phyloP scores from a whole-genome alignment of 2,113 vertebrate genomes.

The Pachypanchax playfairii region DNA sequence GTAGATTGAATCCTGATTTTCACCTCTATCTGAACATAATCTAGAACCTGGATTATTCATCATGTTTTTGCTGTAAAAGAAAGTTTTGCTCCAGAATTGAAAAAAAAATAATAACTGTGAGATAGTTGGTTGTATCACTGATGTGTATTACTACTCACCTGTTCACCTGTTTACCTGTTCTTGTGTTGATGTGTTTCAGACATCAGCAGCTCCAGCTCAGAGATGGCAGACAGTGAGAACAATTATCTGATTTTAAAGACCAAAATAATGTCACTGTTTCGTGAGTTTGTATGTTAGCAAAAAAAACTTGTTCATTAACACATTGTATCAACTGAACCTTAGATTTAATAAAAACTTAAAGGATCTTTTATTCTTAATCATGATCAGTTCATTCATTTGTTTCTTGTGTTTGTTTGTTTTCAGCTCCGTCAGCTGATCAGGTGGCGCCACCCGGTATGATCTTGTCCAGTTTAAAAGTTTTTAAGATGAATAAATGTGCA shows the following conservation, averaged over 20 bases:
- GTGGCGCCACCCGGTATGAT: slow-evolving; percentile 62
- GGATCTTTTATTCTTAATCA: neutral
- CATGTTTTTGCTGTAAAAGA: neutral
- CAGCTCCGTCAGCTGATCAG: slow-evolving; percentile 58
- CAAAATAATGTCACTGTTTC: neutral
- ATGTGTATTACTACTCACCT: neutral
- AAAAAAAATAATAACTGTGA: neutral
- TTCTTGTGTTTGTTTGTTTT: slow-evolving; percentile 8
- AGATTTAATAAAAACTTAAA: too few species aligned
- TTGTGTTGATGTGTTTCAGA: slow-evolving; percentile 57
- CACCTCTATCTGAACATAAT: slow-evolving; percentile 24
- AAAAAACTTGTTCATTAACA: too few species aligned
- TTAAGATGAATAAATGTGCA: neutral
- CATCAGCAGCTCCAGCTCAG: slow-evolving; percentile 70
- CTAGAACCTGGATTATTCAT: neutral
- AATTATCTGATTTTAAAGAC: neutral
- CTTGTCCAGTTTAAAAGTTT: neutral
- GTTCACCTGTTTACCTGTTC: neutral
- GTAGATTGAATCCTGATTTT: too few species aligned
- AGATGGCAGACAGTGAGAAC: slow-evolving; percentile 55
- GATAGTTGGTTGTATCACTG: neutral
- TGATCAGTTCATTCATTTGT: neutral
- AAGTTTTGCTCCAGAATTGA: neutral
- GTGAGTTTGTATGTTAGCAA: neutral
- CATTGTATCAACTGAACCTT: too few species aligned